phyloP scores from a whole-genome alignment of 2,797 vertebrate genomes.

The Acanthurus lineatus region DNA sequence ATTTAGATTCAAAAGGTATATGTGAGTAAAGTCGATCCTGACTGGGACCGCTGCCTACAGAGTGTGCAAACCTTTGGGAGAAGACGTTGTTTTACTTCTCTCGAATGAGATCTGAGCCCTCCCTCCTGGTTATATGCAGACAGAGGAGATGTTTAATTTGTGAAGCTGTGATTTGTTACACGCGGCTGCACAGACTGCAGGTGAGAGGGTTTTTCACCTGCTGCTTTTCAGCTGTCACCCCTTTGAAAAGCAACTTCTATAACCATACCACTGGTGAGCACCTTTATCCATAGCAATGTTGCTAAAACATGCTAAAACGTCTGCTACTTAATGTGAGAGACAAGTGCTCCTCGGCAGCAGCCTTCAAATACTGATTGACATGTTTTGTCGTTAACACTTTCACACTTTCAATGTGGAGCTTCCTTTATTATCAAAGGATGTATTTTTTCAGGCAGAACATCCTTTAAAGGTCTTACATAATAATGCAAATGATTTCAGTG shows the following conservation, averaged over 20 bases:
- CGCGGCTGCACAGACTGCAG: constrained; percentile 53
- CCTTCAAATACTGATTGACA: constrained; percentile 47
- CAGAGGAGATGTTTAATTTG: constrained; percentile 59
- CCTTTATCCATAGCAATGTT: constrained; percentile 23
- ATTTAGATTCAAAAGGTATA: constrained; percentile 34
- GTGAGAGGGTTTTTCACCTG: constrained; percentile 54
- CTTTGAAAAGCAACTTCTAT: constrained; percentile 47
- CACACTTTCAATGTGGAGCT: constrained; percentile 8
- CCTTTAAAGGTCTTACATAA: constrained; percentile 63
- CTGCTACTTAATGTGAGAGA: constrained; percentile 8
- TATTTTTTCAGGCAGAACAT: constrained; percentile 40
- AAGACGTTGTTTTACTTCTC: constrained; percentile 28
- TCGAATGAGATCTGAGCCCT: constrained; percentile 32
- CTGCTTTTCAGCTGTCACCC: constrained; percentile 73
- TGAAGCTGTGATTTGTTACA: constrained; percentile 52
- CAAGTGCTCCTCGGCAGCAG: constrained; percentile 8
- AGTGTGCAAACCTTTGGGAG: constrained; percentile 28
- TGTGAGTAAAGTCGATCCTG: constrained; percentile 36
- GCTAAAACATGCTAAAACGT: constrained; percentile 13
- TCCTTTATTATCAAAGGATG: constrained; percentile 42
- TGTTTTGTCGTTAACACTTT: constrained; percentile 51
- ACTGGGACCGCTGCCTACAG: constrained; percentile 40
- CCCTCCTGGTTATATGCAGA: constrained; percentile 29
- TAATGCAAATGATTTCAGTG: constrained; percentile 62
- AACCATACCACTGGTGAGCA: constrained; percentile 22